Conservation (phyloP, 2,113 vertebrate species). For the Oreochromis aureus region DNA sequence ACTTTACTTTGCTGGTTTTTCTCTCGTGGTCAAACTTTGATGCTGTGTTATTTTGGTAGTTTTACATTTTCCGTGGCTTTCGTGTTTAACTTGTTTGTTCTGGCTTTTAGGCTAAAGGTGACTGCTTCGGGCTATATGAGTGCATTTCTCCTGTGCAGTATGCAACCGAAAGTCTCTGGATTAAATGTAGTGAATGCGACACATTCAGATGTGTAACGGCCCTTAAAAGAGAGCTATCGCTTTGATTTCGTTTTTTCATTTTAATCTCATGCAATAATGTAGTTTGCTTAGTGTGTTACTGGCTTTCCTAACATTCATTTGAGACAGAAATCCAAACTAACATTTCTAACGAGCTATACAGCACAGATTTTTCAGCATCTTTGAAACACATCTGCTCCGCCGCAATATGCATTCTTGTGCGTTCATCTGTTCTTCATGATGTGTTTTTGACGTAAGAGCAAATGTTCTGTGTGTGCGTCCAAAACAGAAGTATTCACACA, state of each 20-base stretch:
- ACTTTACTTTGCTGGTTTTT: not conserved
- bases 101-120: not conserved
- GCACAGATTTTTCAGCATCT: not conserved
- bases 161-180: not conserved
- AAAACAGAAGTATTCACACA: not conserved
- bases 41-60: not conserved
- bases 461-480: not conserved
- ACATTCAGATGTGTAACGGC: not conserved
- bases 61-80: not conserved
- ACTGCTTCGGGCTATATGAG: not conserved
- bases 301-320: not conserved
- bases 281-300: not conserved
- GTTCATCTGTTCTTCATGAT: not conserved
- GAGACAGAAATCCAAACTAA: not conserved
- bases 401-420: not conserved
- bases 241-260: not conserved
- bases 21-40: not conserved
- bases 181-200: not conserved
- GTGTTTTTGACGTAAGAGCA: constrained; percentile 13
- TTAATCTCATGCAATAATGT: not conserved
- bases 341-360: not conserved
- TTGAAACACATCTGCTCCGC: not conserved
- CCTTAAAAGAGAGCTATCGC: not conserved
- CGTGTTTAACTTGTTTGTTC: not conserved
- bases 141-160: not conserved